phyloP scores from a whole-genome alignment of 1,140 invertebrate genomes.

The Drosophila arizonae region DNA sequence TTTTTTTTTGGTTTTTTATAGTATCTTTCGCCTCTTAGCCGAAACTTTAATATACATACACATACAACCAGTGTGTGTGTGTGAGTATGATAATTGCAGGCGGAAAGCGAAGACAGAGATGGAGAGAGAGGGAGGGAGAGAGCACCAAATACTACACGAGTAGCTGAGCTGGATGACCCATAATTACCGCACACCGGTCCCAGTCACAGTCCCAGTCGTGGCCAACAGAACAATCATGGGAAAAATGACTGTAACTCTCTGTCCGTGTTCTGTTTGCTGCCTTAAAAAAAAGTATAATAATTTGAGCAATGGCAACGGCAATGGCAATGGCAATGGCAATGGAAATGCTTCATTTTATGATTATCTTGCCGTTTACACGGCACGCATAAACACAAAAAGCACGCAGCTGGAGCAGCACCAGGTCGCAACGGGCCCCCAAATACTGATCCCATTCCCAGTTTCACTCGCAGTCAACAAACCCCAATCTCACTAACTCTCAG shows the following conservation, averaged over 20 bases:
- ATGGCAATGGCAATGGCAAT: conserved; percentile 39
- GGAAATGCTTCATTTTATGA: conserved; percentile 75
- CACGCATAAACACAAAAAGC: conserved; percentile 57
- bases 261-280: conserved; percentile 19
- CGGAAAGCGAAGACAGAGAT: conserved; percentile 55
- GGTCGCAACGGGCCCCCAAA: conserved; percentile 9
- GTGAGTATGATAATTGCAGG: conserved; percentile 74
- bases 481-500: conserved; percentile 7
- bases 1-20: neutral
- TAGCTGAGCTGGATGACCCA: conserved; percentile 65
- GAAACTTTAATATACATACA: conserved; percentile 46
- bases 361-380: conserved; percentile 73
- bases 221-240: conserved; percentile 73
- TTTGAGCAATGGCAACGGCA: conserved; percentile 58
- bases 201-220: conserved; percentile 15
- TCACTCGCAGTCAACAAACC: conserved; percentile 6
- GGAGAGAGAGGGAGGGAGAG: conserved; percentile 38
- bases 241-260: conserved; percentile 56
- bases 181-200: conserved; percentile 66
- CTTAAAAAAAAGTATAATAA: conserved; percentile 67
- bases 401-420: conserved; percentile 35
- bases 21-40: conserved; percentile 48
- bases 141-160: conserved; percentile 21
- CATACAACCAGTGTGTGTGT: conserved; percentile 34
- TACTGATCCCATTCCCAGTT: conserved; percentile 38